phyloP scores from a whole-genome alignment of 1,140 invertebrate genomes.

The Proctacanthus coquilletti region DNA sequence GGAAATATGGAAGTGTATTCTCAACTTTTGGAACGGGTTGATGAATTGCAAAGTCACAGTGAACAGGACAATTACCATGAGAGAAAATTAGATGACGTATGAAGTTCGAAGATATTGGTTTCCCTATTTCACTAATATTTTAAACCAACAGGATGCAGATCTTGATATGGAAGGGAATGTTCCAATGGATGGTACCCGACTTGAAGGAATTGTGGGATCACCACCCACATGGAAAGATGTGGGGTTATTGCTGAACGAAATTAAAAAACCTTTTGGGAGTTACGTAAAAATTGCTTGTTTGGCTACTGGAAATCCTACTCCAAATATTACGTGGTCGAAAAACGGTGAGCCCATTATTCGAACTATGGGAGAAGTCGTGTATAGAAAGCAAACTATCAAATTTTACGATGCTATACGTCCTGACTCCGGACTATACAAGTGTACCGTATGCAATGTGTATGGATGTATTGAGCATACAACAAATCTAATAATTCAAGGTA shows the following conservation, averaged over 20 bases:
- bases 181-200: no score
- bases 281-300: slow-evolving; percentile 44
- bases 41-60: no score
- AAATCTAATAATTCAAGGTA: slow-evolving; percentile 57
- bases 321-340: slow-evolving; percentile 63
- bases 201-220: no score
- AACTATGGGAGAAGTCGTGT: slow-evolving; percentile 39
- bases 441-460: slow-evolving; percentile 55
- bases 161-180: no score
- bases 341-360: slow-evolving; percentile 43
- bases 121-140: no score
- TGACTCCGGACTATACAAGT: slow-evolving; percentile 72
- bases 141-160: no score
- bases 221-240: no score
- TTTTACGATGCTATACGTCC: slow-evolving; percentile 51
- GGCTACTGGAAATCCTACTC: slow-evolving; percentile 47
- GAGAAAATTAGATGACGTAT: no score
- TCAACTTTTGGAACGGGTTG: background rate
- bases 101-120: no score
- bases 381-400: slow-evolving; percentile 44
- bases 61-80: no score
- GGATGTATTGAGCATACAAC: slow-evolving; percentile 60
- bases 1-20: background rate
- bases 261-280: slow-evolving; percentile 49
- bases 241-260: slow-evolving; percentile 1